phyloP scores from a whole-genome alignment of 2,888 invertebrate genomes.

The Conops quadrifasciatus region DNA sequence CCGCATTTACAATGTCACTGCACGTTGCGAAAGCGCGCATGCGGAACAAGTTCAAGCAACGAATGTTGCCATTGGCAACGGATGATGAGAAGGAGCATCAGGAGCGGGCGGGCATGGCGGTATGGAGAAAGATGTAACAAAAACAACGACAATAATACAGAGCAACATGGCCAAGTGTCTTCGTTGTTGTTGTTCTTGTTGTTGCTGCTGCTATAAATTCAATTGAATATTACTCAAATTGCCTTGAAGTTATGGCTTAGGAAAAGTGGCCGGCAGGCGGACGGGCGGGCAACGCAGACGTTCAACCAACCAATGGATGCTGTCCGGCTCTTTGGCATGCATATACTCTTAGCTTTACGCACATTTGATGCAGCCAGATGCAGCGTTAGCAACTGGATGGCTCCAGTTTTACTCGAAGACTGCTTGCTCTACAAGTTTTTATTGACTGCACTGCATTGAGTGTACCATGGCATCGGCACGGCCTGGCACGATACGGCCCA shows the following conservation, averaged over 20 bases:
- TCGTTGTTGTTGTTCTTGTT: constrained; percentile 41
- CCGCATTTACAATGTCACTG: constrained; percentile 45
- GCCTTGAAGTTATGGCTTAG: constrained; percentile 45
- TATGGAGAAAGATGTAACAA: constrained; percentile 11
- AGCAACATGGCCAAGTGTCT: constrained; percentile 49
- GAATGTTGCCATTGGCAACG: constrained; percentile 14
- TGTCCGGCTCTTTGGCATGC: neutral
- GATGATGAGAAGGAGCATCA: neutral
- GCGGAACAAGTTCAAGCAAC: constrained; percentile 59
- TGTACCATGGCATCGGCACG: neutral
- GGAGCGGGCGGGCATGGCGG: neutral
- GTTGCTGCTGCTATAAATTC: constrained; percentile 53
- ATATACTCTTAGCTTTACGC: constrained; percentile 31
- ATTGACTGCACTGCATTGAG: neutral
- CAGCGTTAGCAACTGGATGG: constrained; percentile 6
- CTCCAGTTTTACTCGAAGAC: constrained; percentile 16
- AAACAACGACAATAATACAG: constrained; percentile 22
- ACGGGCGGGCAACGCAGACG: neutral
- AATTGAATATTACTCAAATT: constrained; percentile 61
- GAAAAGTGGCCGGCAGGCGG: neutral
- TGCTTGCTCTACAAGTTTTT: constrained; percentile 17
- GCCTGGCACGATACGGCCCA: neutral
- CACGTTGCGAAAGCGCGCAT: constrained; percentile 46
- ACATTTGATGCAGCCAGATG: constrained; percentile 37
- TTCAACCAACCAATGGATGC: neutral